phyloP scores from a whole-genome alignment of 2,797 vertebrate genomes.

The Falco cherrug region DNA sequence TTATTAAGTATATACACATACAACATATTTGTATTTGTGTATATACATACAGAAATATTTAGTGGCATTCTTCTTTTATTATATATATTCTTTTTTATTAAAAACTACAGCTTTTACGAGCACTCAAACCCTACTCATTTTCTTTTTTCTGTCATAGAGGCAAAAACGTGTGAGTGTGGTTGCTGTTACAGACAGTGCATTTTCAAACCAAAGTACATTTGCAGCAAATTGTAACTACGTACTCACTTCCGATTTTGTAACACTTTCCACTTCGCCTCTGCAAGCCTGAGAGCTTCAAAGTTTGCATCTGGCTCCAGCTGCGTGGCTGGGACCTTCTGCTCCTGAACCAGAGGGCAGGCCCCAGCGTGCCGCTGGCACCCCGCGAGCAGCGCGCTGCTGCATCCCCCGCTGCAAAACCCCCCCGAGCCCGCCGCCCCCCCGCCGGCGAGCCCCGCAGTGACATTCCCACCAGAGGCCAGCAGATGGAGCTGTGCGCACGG shows the following conservation, averaged over 20 bases:
- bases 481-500: slow-evolving; percentile 70
- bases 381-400: neutral
- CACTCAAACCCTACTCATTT: neutral
- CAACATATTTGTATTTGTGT: neutral
- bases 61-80: neutral
- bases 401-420: fast-evolving
- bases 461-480: slow-evolving; percentile 23
- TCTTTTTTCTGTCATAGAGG: neutral
- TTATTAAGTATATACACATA: neutral
- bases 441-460: fast-evolving
- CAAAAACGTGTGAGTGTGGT: fast-evolving
- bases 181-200: neutral
- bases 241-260: neutral
- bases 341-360: fast-evolving
- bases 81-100: neutral
- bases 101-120: neutral
- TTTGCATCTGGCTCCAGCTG: neutral
- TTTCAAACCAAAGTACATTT: neutral
- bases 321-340: fast-evolving
- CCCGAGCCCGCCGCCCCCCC: too few species aligned
- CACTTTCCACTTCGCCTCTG: neutral
- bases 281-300: neutral
- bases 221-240: neutral
- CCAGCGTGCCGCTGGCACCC: fast-evolving
- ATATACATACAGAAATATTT: neutral